phyloP scores from a whole-genome alignment of 2,888 invertebrate species.

The Halictus ligatus region DNA sequence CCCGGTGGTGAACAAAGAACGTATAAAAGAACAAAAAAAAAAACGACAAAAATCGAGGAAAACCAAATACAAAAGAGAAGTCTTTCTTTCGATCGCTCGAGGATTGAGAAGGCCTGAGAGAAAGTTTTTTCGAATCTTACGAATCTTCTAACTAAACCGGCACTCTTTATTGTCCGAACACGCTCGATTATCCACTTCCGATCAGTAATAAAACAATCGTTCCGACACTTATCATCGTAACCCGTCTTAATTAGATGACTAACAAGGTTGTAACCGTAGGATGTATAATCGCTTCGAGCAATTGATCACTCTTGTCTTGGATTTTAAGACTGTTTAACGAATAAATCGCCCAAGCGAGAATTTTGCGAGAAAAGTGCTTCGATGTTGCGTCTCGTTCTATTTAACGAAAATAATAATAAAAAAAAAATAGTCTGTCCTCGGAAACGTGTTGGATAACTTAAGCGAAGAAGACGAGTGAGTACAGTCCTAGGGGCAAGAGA shows the following conservation, averaged over 20 bases:
- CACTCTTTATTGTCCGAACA: conserved; percentile 43
- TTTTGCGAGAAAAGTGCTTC: conserved; percentile 13
- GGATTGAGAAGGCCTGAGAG: conserved; percentile 36
- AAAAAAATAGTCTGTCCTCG: conserved; percentile 18
- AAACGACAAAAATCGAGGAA: background rate
- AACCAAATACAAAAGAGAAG: conserved; percentile 11
- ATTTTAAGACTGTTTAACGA: conserved; percentile 54
- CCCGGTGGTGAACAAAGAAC: conserved; percentile 10
- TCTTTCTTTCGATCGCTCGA: conserved; percentile 64
- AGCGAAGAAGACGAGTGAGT: background rate
- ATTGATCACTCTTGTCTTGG: conserved; percentile 48
- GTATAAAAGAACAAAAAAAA: background rate
- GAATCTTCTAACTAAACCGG: conserved; percentile 36
- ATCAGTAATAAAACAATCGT: conserved; percentile 47
- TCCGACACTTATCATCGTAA: conserved; percentile 35
- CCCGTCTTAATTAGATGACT: conserved; percentile 45
- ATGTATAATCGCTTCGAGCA: conserved; percentile 47
- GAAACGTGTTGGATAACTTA: conserved; percentile 15
- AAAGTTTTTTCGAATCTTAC: conserved; percentile 39
- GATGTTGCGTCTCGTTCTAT: conserved; percentile 36
- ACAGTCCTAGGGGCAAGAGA: background rate
- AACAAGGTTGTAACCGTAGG: conserved; percentile 45
- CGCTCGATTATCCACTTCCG: conserved; percentile 32
- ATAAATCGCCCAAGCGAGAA: conserved; percentile 32
- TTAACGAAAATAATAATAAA: background rate